Percentiles rank a stretch among this genome's conserved stretches.
Conservation (phyloP, 2,797 vertebrate species). For the Tragopan temminckii region DNA sequence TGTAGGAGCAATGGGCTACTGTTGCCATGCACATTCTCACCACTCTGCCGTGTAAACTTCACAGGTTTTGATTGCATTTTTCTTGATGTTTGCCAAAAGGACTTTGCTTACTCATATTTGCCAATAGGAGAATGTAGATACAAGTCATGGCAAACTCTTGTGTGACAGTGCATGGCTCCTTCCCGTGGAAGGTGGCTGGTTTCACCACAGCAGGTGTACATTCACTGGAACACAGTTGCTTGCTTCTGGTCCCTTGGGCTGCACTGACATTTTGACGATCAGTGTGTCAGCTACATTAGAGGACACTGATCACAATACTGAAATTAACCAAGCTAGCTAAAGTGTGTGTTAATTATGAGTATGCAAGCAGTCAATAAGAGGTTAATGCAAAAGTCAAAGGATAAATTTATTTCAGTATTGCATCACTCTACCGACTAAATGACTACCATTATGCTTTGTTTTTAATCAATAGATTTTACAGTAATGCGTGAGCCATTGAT, state of each 20-base stretch:
- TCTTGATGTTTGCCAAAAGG: background rate
- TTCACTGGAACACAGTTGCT: background rate
- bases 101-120: background rate
- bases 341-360: slow-evolving; percentile 99
- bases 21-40: fast-evolving
- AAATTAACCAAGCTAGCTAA: slow-evolving; percentile 99
- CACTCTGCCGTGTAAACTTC: background rate
- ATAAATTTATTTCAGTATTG: slow-evolving; percentile 98
- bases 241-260: slow-evolving; percentile 21
- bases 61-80: background rate
- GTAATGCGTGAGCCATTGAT: slow-evolving; percentile 94
- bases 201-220: background rate
- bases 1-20: background rate
- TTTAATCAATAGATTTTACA: slow-evolving; percentile 99
- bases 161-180: fast-evolving
- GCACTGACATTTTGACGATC: slow-evolving; percentile 58
- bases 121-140: background rate
- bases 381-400: slow-evolving; percentile 99
- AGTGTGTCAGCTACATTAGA: slow-evolving; percentile 74
- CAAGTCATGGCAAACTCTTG: background rate
- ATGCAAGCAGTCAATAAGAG: slow-evolving; percentile 99
- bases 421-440: slow-evolving; percentile 95
- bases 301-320: slow-evolving; percentile 73
- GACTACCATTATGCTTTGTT: slow-evolving; percentile 91
- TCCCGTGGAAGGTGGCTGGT: background rate